phyloP scores from a whole-genome alignment of 2,113 vertebrate genomes.

The Kryptolebias marmoratus region DNA sequence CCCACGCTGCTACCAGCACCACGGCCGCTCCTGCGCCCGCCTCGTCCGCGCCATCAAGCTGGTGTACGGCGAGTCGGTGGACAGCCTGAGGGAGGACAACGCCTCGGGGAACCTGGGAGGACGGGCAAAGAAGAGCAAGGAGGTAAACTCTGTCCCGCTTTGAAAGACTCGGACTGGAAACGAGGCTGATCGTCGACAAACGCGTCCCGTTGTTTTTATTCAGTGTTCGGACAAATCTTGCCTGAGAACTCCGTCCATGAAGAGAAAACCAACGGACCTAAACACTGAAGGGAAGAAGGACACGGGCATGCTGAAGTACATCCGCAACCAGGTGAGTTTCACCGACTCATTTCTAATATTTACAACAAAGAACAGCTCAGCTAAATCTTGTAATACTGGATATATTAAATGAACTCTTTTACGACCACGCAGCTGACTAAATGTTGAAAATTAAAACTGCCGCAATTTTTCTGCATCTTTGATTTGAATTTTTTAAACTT shows the following conservation, averaged over 20 bases:
- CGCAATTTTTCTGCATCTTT: no score
- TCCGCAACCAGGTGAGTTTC: constrained; percentile 91
- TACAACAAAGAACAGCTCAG: no score
- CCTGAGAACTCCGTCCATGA: constrained; percentile 94
- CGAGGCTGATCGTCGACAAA: no score
- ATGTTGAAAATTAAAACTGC: no score
- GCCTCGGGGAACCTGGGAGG: constrained; percentile 68
- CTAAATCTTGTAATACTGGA: no score
- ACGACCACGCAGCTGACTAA: no score
- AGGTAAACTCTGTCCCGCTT: constrained; percentile 74
- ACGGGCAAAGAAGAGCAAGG: constrained; percentile 92
- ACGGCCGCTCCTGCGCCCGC: constrained; percentile 95
- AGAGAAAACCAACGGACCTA: constrained; percentile 88
- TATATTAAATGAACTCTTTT: no score
- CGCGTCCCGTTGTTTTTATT: not conserved
- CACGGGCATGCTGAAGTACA: constrained; percentile 97
- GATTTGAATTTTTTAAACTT: no score
- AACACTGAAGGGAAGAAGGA: constrained; percentile 96
- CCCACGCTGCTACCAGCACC: constrained; percentile 96
- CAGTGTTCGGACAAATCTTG: constrained; percentile 98
- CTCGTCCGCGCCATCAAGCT: constrained; percentile 96
- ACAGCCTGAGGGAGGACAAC: constrained; percentile 88
- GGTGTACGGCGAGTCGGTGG: constrained; percentile 93
- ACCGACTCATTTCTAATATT: no score
- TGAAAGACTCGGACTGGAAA: no score